Evolutionary conservation across 2,888 invertebrate genomes (phyloP).

Genomic region (Teleogryllus oceanicus): DNA sequence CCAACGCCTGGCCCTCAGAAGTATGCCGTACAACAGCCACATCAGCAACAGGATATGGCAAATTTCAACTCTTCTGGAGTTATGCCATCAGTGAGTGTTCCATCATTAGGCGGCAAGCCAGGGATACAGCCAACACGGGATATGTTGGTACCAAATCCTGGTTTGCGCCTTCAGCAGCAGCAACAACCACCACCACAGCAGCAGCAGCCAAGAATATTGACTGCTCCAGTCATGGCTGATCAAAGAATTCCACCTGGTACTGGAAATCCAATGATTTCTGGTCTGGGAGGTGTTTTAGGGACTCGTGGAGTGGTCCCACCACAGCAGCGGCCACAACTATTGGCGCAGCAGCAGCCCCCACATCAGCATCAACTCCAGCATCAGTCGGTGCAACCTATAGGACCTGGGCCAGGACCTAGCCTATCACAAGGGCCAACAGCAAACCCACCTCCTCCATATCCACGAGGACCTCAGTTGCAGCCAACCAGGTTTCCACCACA

Average conservation of each 20-base stretch:
- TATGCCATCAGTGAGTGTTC: background rate
- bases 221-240: background rate
- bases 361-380: constrained; percentile 26
- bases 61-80: background rate
- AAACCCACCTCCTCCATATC: constrained; percentile 39
- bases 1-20: constrained; percentile 31
- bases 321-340: constrained; percentile 23
- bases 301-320: constrained; percentile 23
- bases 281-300: constrained; percentile 24
- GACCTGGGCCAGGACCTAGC: constrained; percentile 24
- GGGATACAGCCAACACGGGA: background rate
- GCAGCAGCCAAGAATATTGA: background rate
- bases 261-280: constrained; percentile 21
- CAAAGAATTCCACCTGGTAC: constrained; percentile 21
- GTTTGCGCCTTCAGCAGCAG: background rate
- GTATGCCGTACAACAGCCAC: constrained; percentile 26
- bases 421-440: background rate
- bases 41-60: background rate
- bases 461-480: constrained; percentile 32
- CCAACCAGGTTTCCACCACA: constrained; percentile 33
- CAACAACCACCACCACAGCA: background rate
- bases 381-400: constrained; percentile 25
- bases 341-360: constrained; percentile 19
- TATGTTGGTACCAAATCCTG: background rate
- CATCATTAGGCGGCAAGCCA: background rate